Base-by-base conservation (phyloP, 2,888 invertebrate genomes). In the Sesia apiformis region DNA sequence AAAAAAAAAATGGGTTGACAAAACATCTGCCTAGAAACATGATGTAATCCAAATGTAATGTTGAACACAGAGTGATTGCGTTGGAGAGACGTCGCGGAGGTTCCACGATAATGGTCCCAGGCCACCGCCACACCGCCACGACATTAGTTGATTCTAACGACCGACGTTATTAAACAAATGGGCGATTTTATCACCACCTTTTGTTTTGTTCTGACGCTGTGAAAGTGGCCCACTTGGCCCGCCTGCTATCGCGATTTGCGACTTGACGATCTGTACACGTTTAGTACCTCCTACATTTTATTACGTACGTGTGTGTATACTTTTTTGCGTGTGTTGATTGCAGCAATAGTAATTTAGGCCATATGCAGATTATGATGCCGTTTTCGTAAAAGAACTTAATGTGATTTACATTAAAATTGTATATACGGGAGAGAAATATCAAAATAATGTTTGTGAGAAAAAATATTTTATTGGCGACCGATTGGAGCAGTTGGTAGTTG, bases 91-190 rank as follows among this genome's bases (percentile, higher is more conserved):
- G 5, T 6, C 42, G 42, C 6, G 39, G 50, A 38, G 50, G 50
- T 50, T 72, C 67, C 60, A 53, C 62, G 65, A 52, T 74, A 74
- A 77, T 71, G 61, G 66, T 60, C 66, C 65, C 23, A 23, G 60
- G 54, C 57, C 56, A 58, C 55, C 56, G 58, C 67, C 70, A 70
- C 62, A n/a, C 67, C 57, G 55, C 68, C 65, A 62, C 72, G 73
- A 80, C 85, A 82, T 81, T 78, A 82, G 78, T 77, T 78, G 76
- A 76, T 78, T 78, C 76, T 84, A 86, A 88, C 81, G 85, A 84
- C 80, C 69, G 69, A 74, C 76, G 84, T 77, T 86, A 86, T 86
- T 86, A 87, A 81, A 82, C 83, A 83, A 87, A 81, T 81, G 82
- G 60, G 72, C 81, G 82, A 85, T 88, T 80, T 82, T 88, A 86